Evolutionary conservation across 2,888 invertebrate species (phyloP), one percentile per base, ranked within the genome.

Genomic region (Thecophora atra): DNA sequence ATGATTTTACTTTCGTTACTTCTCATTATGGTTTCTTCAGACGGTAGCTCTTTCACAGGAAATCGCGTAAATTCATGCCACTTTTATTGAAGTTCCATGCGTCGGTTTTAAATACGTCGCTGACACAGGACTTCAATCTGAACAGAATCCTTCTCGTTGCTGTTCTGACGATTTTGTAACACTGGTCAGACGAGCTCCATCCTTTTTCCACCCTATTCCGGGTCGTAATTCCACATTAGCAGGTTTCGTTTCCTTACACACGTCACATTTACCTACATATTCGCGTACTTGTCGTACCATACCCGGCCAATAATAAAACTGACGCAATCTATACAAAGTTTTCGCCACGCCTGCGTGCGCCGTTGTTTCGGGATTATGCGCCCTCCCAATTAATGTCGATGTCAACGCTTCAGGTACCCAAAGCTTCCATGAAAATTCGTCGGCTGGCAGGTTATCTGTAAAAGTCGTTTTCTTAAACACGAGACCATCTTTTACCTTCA

Each of bases 301-400:
- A 52, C 28, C 28, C 62, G 70, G 51, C 62, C 65, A 44, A 26
- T 51, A 11, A 67, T 30, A 67, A 47, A 58, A 30, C 60, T 62
- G 15, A 3, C 54, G 15, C n/a, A 54, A n/a, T n/a, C n/a, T 8
- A 4, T 21, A 21, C 0, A 73, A 26, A 0, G 75, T 76, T 70
- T 76, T 77, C 6, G 54, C 66, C 1, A 73, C 64, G 7, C 72
- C 75, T 0, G 73, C 73, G 13, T 72, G 56, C 7, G 52, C 66
- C n/a, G n/a, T n/a, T n/a, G n/a, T n/a, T n/a, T n/a, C n/a, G n/a
- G n/a, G n/a, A n/a, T n/a, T n/a, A n/a, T n/a, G n/a, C n/a, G n/a
- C n/a, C n/a, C n/a, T n/a, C n/a, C n/a, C n/a, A n/a, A n/a, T n/a
- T n/a, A n/a, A n/a, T n/a, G 30, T 42, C 2, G 37, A 19, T 19